phyloP scores from a whole-genome alignment of 2,888 invertebrate species.

The Coenonympha arcania region DNA sequence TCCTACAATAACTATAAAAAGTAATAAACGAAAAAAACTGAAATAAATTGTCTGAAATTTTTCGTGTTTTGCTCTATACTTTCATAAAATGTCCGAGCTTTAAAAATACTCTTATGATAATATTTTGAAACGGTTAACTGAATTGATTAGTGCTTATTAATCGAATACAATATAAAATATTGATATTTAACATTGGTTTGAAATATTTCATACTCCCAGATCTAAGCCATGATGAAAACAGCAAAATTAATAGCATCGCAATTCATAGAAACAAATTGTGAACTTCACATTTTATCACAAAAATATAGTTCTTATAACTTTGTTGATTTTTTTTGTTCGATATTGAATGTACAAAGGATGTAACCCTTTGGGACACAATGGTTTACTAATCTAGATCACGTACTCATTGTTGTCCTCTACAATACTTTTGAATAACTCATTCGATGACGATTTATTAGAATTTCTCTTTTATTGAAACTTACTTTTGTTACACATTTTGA shows the following conservation, averaged over 20 bases:
- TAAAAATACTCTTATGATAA: too few relatives aligned
- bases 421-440: constrained; percentile 43
- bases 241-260: neutral
- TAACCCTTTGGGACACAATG: constrained; percentile 63
- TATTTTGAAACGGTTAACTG: too few relatives aligned
- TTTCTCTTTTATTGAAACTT: neutral
- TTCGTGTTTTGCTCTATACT: too few relatives aligned
- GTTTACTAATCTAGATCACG: constrained; percentile 62
- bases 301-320: neutral
- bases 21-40: too few relatives aligned
- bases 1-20: too few relatives aligned
- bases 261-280: neutral
- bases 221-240: neutral
- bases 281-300: too few relatives aligned
- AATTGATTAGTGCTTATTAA: too few relatives aligned
- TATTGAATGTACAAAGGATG: constrained; percentile 37
- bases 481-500: neutral
- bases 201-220: too few relatives aligned
- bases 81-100: too few relatives aligned
- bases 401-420: constrained; percentile 39
- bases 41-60: too few relatives aligned
- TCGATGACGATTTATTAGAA: constrained; percentile 48
- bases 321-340: constrained; percentile 28
- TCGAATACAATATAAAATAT: too few relatives aligned
- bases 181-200: too few relatives aligned